phyloP scores from a whole-genome alignment of 2,113 vertebrate genomes.

The Scomber colias region DNA sequence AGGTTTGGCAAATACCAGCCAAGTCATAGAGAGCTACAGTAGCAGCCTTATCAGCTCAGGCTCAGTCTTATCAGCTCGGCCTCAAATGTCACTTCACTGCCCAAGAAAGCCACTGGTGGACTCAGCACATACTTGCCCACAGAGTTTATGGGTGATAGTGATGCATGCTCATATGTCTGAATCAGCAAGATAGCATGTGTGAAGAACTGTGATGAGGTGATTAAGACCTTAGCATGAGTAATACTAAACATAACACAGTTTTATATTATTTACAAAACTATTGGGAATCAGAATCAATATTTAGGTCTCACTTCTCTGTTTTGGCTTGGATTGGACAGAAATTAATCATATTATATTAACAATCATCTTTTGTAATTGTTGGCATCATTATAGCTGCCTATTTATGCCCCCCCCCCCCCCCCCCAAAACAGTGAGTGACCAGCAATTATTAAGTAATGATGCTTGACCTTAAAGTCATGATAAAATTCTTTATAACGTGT shows the following conservation, averaged over 20 bases:
- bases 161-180: slow-evolving; percentile 17
- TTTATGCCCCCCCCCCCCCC: too few species aligned
- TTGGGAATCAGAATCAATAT: too few species aligned
- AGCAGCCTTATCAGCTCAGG: slow-evolving; percentile 30
- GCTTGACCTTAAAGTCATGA: too few species aligned
- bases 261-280: too few species aligned
- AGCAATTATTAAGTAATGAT: too few species aligned
- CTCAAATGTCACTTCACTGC: slow-evolving; percentile 13
- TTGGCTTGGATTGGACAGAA: too few species aligned
- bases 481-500: too few species aligned
- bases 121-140: slow-evolving; percentile 12
- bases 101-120: background rate
- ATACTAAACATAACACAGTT: background rate
- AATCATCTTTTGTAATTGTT: too few species aligned
- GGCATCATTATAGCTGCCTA: background rate
- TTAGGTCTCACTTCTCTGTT: too few species aligned
- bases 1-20: slow-evolving; percentile 39
- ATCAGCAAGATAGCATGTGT: slow-evolving; percentile 1
- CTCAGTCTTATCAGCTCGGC: slow-evolving; percentile 40
- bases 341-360: too few species aligned
- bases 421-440: too few species aligned
- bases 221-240: background rate
- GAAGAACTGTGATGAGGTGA: slow-evolving; percentile 1
- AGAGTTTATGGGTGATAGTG: slow-evolving; percentile 15
- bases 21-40: slow-evolving; percentile 32